Percentiles rank a stretch among this genome's conserved stretches.
Conservation (phyloP, 1,140 invertebrate genomes). For the Lamellibrachia luymesi region DNA sequence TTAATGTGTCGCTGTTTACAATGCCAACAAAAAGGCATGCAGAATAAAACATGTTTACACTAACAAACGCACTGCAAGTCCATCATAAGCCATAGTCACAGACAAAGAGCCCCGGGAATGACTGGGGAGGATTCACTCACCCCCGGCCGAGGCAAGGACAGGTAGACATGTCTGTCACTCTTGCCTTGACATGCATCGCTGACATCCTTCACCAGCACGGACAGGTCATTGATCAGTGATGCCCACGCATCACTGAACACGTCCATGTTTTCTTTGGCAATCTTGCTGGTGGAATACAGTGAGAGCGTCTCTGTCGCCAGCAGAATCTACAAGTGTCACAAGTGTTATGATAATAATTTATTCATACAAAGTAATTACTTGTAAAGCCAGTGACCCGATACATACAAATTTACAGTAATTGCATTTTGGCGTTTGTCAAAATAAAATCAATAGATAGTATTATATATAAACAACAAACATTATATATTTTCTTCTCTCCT, state of each 20-base stretch:
- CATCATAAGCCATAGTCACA: neutral
- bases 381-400: too few species aligned
- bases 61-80: neutral
- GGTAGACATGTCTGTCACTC: slow-evolving; percentile 86
- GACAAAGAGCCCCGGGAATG: neutral
- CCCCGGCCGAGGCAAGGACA: slow-evolving; percentile 89
- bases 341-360: too few species aligned
- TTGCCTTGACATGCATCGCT: slow-evolving; percentile 75
- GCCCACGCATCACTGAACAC: slow-evolving; percentile 98
- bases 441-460: too few species aligned
- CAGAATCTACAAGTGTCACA: slow-evolving; percentile 70
- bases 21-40: neutral
- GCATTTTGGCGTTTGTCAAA: too few species aligned
- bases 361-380: too few species aligned
- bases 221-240: slow-evolving; percentile 84
- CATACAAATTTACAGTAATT: too few species aligned
- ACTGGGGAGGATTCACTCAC: slow-evolving; percentile 63
- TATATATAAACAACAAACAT: too few species aligned
- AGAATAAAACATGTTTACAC: neutral
- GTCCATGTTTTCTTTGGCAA: slow-evolving; percentile 95
- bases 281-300: slow-evolving; percentile 88
- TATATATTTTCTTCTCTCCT: too few species aligned
- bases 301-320: slow-evolving; percentile 89
- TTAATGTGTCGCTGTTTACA: neutral
- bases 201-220: slow-evolving; percentile 74